Conservation (phyloP, 2,113 vertebrate genomes). For the Cacatua alba region DNA sequence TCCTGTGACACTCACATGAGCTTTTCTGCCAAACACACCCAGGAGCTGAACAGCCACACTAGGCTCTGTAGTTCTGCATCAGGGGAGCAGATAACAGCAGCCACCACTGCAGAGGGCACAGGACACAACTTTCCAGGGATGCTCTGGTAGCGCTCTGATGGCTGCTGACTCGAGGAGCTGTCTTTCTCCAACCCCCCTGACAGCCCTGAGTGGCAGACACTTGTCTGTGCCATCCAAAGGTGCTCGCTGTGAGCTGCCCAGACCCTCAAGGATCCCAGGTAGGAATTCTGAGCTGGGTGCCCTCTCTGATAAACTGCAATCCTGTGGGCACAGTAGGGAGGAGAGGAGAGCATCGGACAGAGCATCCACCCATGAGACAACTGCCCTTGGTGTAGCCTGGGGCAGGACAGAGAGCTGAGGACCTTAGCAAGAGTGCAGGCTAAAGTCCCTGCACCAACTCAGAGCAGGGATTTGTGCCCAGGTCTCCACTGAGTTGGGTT, state of each 20-base stretch:
- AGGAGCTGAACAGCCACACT: background rate
- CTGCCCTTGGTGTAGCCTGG: background rate
- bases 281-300: background rate
- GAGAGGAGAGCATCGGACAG: background rate
- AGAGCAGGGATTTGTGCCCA: background rate
- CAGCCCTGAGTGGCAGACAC: accelerated
- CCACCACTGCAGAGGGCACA: background rate
- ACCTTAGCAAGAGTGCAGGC: background rate
- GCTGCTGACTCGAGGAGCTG: background rate
- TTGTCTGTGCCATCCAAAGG: background rate
- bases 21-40: background rate
- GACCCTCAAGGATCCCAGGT: background rate
- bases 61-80: background rate
- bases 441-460: background rate
- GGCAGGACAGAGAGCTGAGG: background rate
- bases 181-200: background rate
- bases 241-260: background rate
- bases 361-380: background rate
- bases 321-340: background rate
- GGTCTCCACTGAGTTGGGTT: background rate
- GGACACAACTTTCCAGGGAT: accelerated
- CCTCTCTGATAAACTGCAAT: background rate
- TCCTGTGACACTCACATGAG: conserved; percentile 46
- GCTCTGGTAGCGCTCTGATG: background rate
- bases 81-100: background rate